Conservation (phyloP, 2,888 invertebrate genomes). For the Pristionchus fissidentatus region DNA sequence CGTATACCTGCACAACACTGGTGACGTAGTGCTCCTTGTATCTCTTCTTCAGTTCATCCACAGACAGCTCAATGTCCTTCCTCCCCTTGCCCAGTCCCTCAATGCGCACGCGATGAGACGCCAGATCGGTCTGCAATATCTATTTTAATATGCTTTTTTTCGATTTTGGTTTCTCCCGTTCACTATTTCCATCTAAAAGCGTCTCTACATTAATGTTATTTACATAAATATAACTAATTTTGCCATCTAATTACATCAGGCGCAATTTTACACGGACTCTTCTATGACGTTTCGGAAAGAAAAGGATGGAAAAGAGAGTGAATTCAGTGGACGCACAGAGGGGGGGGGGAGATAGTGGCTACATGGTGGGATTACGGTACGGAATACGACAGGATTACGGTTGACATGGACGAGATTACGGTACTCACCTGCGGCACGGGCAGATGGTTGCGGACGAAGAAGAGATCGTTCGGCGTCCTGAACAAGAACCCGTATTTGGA, state of each 20-base stretch:
- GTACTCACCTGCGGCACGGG: constrained; percentile 89
- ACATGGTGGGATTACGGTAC: no score
- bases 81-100: constrained; percentile 55
- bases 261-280: no score
- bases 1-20: constrained; percentile 38
- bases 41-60: constrained; percentile 66
- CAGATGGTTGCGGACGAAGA: constrained; percentile 96
- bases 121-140: constrained; percentile 52
- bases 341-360: not conserved
- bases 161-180: no score
- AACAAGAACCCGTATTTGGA: not conserved
- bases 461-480: constrained; percentile 89
- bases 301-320: not conserved
- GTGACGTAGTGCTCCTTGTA: constrained; percentile 50
- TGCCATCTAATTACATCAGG: no score
- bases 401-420: constrained; percentile 47
- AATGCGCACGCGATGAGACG: constrained; percentile 58
- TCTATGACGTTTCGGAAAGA: no score
- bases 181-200: no score
- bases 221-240: no score
- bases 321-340: not conserved
- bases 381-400: not conserved
- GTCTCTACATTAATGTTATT: no score
- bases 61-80: constrained; percentile 60
- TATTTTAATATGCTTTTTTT: not conserved